phyloP scores from a whole-genome alignment of 2,888 invertebrate genomes.

The Ornithoptera alexandrae region DNA sequence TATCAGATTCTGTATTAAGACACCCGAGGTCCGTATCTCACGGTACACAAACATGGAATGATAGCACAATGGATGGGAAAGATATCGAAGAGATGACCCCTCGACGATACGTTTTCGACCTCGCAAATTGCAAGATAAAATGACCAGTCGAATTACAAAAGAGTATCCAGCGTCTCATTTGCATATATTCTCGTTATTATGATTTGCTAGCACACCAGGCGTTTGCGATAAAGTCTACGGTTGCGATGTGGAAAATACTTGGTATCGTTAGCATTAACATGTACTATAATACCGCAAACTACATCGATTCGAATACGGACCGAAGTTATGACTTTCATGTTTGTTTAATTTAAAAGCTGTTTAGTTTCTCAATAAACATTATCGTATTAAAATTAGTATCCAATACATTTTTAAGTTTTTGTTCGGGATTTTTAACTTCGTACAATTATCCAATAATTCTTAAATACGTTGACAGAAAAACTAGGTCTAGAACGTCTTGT shows the following conservation, averaged over 20 bases:
- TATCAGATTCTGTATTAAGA: conserved; percentile 2
- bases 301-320: neutral
- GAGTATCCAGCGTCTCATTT: conserved; percentile 54
- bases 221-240: conserved; percentile 7
- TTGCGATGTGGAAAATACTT: neutral
- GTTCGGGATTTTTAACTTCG: too few relatives aligned
- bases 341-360: neutral
- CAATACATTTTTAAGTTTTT: too few relatives aligned
- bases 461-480: too few relatives aligned
- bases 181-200: conserved; percentile 49
- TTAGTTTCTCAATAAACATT: too few relatives aligned
- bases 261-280: neutral
- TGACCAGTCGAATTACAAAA: conserved; percentile 64
- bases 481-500: too few relatives aligned
- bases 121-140: conserved; percentile 70
- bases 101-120: conserved; percentile 48
- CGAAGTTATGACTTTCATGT: neutral
- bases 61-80: conserved; percentile 58
- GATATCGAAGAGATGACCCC: conserved; percentile 70
- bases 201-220: neutral
- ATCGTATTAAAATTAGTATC: too few relatives aligned
- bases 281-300: neutral
- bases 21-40: conserved; percentile 54
- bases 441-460: too few relatives aligned
- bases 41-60: conserved; percentile 62